A percentile compares a stretch with the other conserved stretches of the same genome.
These are phyloP conservation scores for Catharus minimus DNA, from an alignment of 2,113 vertebrate species.

Conservation along the genomic window DNA sequence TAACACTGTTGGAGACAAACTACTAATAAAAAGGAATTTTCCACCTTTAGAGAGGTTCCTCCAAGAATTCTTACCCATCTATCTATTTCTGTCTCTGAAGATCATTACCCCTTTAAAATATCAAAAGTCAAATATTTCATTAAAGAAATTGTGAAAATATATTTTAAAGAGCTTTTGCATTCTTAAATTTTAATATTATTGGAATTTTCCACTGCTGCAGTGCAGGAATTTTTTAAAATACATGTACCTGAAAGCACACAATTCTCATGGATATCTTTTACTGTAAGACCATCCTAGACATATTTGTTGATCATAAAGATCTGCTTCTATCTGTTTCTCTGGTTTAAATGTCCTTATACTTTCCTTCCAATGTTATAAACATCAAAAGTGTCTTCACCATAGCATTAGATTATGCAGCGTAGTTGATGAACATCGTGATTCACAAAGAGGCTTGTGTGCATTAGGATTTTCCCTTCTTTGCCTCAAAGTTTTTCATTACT, in stretches of 20 bases:
- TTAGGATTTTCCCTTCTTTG: neutral
- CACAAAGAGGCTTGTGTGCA: neutral
- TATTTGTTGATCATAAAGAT: neutral
- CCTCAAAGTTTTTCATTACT: neutral
- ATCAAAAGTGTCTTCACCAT: neutral
- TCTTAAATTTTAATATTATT: neutral
- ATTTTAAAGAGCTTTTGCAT: neutral
- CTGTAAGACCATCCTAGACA: neutral
- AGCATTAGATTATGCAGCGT: neutral
- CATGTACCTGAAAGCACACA: neutral
- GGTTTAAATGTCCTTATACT: neutral
- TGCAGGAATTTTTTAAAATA: neutral
- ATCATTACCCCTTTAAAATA: neutral
- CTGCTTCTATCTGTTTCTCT: neutral
- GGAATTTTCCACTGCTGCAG: neutral
- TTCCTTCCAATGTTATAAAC: neutral
- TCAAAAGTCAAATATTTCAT: neutral
- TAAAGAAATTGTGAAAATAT: neutral
- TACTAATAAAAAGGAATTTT: neutral
- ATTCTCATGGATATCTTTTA: neutral
- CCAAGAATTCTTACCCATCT: neutral
- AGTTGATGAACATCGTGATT: neutral
- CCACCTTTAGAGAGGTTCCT: neutral
- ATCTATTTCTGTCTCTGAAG: neutral
- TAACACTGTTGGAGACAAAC: neutral